These are phyloP conservation scores for Eclectus roratus DNA, from an alignment of 2,113 vertebrate species.

Conservation along the genomic window DNA sequence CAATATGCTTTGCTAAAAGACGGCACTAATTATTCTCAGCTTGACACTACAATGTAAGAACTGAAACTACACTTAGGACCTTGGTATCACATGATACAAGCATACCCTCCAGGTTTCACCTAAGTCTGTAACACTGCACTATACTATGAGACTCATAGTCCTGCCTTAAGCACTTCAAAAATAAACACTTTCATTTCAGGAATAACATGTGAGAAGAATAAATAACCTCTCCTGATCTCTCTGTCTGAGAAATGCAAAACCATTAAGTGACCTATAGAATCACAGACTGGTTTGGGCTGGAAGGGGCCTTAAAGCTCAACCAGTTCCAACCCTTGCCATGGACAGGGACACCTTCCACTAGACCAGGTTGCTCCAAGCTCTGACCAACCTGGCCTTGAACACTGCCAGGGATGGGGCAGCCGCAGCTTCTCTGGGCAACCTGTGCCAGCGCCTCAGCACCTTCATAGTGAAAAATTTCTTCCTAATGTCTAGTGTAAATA, in stretches of 20 bases:
- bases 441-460: background rate
- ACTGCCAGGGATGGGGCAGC: background rate
- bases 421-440: background rate
- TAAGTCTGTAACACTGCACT: background rate
- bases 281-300: background rate
- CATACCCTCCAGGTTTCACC: rapidly evolving
- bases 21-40: no score
- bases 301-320: background rate
- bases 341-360: background rate
- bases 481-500: background rate
- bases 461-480: background rate
- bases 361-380: background rate
- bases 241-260: rapidly evolving
- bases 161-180: no score
- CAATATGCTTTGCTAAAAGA: background rate
- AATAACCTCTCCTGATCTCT: background rate
- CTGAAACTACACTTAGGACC: background rate
- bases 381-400: background rate
- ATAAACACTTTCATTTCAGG: background rate
- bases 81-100: rapidly evolving
- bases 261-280: background rate
- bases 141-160: no score
- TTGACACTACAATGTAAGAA: background rate
- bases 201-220: rapidly evolving
- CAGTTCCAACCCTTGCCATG: background rate